Percentiles rank a stretch among this genome's conserved stretches.
These are phyloP conservation scores for Sinocyclocheilus anshuiensis DNA, from an alignment of 2,113 vertebrate genomes.

Conservation along the genomic window DNA sequence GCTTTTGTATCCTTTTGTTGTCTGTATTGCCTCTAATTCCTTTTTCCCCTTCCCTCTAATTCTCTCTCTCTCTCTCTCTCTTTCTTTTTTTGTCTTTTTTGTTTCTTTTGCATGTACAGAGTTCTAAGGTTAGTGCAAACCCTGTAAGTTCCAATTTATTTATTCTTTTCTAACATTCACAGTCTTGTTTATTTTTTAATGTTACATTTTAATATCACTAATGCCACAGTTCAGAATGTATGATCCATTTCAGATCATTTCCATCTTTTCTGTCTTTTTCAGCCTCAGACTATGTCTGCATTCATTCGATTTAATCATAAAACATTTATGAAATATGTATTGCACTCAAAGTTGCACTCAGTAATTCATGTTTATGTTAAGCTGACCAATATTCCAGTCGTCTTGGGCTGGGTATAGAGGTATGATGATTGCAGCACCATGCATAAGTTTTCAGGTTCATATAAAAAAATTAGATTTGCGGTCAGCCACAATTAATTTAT, in stretches of 20 bases:
- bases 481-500: too few species aligned
- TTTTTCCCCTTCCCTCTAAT: constrained; percentile 61
- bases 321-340: neutral
- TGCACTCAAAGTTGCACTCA: neutral
- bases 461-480: too few species aligned
- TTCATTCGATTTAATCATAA: neutral
- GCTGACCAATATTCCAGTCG: neutral
- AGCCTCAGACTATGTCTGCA: neutral
- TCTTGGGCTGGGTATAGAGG: neutral
- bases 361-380: neutral
- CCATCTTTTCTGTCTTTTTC: constrained; percentile 12
- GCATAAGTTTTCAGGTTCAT: neutral
- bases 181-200: constrained; percentile 54
- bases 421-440: neutral
- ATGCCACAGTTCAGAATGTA: constrained; percentile 8
- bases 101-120: constrained; percentile 93
- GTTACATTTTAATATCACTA: constrained; percentile 42
- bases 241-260: constrained; percentile 12
- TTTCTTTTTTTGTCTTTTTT: constrained; percentile 77
- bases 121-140: constrained; percentile 98
- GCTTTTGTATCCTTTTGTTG: constrained; percentile 38
- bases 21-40: constrained; percentile 27
- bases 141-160: constrained; percentile 88
- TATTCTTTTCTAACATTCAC: constrained; percentile 69
- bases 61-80: constrained; percentile 59